These are phyloP conservation scores for Notechis scutatus DNA, from an alignment of 2,113 vertebrate genomes.

Conservation along the genomic window DNA sequence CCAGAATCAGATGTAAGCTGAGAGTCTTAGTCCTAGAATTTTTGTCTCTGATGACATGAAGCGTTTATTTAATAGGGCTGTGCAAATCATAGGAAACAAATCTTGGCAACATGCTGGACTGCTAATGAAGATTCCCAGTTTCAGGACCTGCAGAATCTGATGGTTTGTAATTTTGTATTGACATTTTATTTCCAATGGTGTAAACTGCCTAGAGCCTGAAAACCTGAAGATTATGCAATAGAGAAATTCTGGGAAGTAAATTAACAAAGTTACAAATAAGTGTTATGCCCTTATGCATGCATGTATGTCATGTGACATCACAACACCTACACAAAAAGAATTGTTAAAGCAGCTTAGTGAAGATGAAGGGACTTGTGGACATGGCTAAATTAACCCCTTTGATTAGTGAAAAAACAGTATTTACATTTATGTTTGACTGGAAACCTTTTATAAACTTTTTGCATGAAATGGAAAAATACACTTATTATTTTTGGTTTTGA, in stretches of 20 bases:
- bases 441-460: background rate
- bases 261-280: background rate
- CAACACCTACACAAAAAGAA: background rate
- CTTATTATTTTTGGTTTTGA: background rate
- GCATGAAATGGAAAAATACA: background rate
- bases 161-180: background rate
- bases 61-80: background rate
- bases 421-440: background rate
- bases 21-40: background rate
- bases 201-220: background rate
- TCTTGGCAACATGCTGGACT: background rate
- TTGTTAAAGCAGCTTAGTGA: background rate
- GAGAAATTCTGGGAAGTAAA: background rate
- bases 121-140: background rate
- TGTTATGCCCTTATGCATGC: background rate
- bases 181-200: background rate
- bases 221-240: background rate
- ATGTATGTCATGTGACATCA: background rate
- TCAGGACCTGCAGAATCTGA: background rate
- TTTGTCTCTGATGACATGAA: background rate
- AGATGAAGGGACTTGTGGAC: background rate
- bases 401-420: background rate
- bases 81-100: background rate
- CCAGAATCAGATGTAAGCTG: background rate
- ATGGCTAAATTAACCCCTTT: background rate